These are phyloP conservation scores for Vidua macroura DNA, from an alignment of 2,113 vertebrate species.

Conservation along the genomic window DNA sequence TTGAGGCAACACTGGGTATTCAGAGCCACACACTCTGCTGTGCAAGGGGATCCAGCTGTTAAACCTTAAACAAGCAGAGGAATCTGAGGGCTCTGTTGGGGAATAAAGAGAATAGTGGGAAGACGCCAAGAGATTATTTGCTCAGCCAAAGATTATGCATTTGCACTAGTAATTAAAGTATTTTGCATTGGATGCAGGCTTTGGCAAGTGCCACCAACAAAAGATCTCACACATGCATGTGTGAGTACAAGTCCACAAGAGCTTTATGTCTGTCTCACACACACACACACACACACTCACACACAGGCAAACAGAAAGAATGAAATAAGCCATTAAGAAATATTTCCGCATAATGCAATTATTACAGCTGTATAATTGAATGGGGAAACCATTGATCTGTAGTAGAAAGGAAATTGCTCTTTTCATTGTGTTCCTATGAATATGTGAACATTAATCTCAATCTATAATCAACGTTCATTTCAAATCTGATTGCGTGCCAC, in stretches of 20 bases:
- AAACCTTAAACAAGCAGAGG: constrained; percentile 39
- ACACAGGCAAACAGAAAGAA: constrained; percentile 74
- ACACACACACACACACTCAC: neutral
- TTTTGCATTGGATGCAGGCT: constrained; percentile 72
- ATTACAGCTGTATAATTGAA: constrained; percentile 98
- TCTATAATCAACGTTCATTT: constrained; percentile 89
- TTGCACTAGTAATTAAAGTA: constrained; percentile 76
- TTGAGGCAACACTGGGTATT: neutral
- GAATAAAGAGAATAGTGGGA: constrained; percentile 65
- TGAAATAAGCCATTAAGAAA: constrained; percentile 86
- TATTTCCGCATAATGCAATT: constrained; percentile 91
- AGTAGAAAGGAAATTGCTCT: constrained; percentile 97
- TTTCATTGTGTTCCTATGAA: constrained; percentile 94
- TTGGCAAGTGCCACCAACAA: constrained; percentile 75
- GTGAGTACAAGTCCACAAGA: constrained; percentile 34
- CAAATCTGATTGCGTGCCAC: constrained; percentile 85
- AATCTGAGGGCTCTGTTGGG: constrained; percentile 15
- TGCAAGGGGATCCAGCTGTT: neutral
- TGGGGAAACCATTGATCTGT: constrained; percentile 98
- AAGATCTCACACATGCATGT: constrained; percentile 64
- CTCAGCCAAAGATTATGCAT: constrained; percentile 70
- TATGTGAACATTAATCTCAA: constrained; percentile 92
- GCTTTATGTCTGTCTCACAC: neutral
- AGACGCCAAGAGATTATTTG: constrained; percentile 64
- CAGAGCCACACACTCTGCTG: neutral